A percentile compares a stretch with the other conserved stretches of the same genome.
phyloP scores from a whole-genome alignment of 1,140 invertebrate genomes.

The Zaprionus gabonicus region DNA sequence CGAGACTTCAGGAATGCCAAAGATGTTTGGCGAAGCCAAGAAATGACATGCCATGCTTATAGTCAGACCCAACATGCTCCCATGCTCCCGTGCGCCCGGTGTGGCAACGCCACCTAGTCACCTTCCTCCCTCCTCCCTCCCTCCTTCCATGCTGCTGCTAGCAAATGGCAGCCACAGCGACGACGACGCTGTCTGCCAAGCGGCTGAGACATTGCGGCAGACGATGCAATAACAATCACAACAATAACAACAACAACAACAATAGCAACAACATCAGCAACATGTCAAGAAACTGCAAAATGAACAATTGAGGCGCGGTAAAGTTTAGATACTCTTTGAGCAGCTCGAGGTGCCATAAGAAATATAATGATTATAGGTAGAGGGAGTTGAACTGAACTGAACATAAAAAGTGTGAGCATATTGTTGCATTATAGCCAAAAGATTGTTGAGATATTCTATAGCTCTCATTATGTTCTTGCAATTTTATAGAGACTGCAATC shows the following conservation, averaged over 20 bases:
- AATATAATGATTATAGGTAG: not conserved
- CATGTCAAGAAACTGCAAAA: conserved; percentile 32
- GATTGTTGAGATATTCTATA: no score
- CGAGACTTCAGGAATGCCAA: conserved; percentile 73
- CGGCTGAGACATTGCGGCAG: conserved; percentile 75
- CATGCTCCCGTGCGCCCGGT: conserved; percentile 25
- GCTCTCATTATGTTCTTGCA: no score
- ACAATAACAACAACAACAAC: conserved; percentile 16
- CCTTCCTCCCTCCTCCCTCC: no score
- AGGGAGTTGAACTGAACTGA: not conserved
- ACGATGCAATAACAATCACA: conserved; percentile 72
- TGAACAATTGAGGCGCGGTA: conserved; percentile 1
- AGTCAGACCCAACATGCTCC: conserved; percentile 40
- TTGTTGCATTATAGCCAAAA: not conserved
- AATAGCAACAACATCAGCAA: conserved; percentile 13
- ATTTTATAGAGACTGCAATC: no score
- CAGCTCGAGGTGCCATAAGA: not conserved
- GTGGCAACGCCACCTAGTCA: not conserved
- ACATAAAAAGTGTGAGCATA: not conserved
- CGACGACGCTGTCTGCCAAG: conserved; percentile 54
- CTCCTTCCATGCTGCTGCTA: conserved; percentile 11
- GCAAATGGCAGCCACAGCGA: conserved; percentile 45
- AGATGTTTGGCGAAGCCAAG: conserved; percentile 74
- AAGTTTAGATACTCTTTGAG: conserved; percentile 21
- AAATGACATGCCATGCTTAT: conserved; percentile 77